Evolutionary conservation across 1,140 invertebrate species (phyloP), one percentile per base, ranked within the genome.

Genomic region (Papilio helenus): DNA sequence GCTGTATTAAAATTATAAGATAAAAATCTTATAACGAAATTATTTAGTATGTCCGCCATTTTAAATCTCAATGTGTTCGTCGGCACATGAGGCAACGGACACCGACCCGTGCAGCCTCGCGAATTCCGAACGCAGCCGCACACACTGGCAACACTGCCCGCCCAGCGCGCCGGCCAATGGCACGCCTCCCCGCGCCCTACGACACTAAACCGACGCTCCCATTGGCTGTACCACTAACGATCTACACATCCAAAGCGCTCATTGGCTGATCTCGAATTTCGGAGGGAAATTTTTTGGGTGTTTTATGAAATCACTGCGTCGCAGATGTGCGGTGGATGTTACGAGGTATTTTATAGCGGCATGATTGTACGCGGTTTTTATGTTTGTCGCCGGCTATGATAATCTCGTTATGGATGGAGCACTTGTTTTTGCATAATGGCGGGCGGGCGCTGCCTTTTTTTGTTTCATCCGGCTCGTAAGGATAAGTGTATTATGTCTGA

Each of bases 211-310:
- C 76, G 68, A 76, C 81, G 29, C 77, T 73, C 81, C 81, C 74
- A 92, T 93, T 93, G 89, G 92, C 79, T 55, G n/a, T 34, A 18
- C 7, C 8, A 20, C 39, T 39, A 58, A 65, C 51, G 80, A 71
- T 79, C 82, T 76, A 89, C 88, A 90, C 23, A 29, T 65, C 23
- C 26, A 65, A 65, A 65, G 61, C 77, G 72, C 83, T 79, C 76
- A 92, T 93, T 93, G 89, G 91, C 79, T 55, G 80, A 73, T 79
- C 83, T 78, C 89, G 87, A 89, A 39, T 42, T 42, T 91, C 86
- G 89, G 90, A 90, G 89, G 90, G 89, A 92, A 84, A 89, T 89
- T 92, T 93, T 93, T 92, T 85, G 89, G 90, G 88, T 89, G 88
- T 88, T 89, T 90, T 90, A 91, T 91, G 87, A 89, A 89, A 90